These are phyloP conservation scores for Gobiocypris rarus DNA, from an alignment of 2,113 vertebrate species.

Conservation along the genomic window DNA sequence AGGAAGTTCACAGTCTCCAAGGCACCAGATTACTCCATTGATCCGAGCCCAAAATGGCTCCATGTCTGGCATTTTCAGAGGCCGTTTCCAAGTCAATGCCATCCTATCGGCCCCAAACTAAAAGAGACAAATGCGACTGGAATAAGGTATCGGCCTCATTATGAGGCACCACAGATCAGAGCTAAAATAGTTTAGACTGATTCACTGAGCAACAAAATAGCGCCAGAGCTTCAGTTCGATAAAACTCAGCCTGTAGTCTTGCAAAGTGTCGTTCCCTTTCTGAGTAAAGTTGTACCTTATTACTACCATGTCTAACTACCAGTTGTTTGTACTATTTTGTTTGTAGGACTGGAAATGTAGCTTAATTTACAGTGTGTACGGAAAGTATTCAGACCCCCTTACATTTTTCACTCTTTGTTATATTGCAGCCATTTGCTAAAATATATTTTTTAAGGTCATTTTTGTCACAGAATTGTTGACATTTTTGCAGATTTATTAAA, in stretches of 20 bases:
- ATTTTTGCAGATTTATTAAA: too few relatives aligned
- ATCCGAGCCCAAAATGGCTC: slow-evolving; percentile 52
- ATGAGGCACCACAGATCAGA: slow-evolving; percentile 47
- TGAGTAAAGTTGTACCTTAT: background rate
- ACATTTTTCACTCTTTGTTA: too few relatives aligned
- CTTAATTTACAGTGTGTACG: too few relatives aligned
- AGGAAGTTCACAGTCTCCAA: slow-evolving; percentile 50
- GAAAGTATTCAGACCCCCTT: too few relatives aligned
- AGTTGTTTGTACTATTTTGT: background rate
- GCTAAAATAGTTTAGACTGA: slow-evolving; percentile 56
- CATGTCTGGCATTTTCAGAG: slow-evolving; percentile 56
- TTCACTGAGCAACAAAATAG: slow-evolving; percentile 49
- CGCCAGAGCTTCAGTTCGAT: slow-evolving; percentile 18
- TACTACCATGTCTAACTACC: background rate
- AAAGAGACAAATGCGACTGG: slow-evolving; percentile 45
- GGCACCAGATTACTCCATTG: slow-evolving; percentile 51
- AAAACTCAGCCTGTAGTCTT: slow-evolving; percentile 23
- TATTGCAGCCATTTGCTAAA: too few relatives aligned
- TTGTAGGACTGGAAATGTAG: background rate
- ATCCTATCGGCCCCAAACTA: slow-evolving; percentile 36
- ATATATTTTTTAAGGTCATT: too few relatives aligned
- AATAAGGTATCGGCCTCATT: slow-evolving; percentile 42
- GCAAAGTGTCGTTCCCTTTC: background rate
- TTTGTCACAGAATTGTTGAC: too few relatives aligned
- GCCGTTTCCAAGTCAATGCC: slow-evolving; percentile 33